phyloP scores from a whole-genome alignment of 2,888 invertebrate genomes.

The Pediacus dermestoides region DNA sequence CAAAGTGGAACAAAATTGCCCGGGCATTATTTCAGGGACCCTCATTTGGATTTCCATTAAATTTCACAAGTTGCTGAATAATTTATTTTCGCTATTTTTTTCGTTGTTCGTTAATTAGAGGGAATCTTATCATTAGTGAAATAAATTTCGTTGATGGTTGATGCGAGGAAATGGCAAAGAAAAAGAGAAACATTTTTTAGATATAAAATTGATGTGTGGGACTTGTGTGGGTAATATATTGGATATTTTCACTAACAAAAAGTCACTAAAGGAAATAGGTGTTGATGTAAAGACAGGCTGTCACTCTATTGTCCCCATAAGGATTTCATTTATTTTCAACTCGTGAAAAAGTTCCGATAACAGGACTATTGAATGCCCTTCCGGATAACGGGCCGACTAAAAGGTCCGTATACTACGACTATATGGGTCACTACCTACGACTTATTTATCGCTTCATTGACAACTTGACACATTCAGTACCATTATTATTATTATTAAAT shows the following conservation, averaged over 20 bases:
- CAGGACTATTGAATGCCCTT: slow-evolving; percentile 36
- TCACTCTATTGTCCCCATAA: slow-evolving; percentile 37
- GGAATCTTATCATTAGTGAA: too few relatives aligned
- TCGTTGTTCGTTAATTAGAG: slow-evolving; percentile 1
- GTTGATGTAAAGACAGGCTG: slow-evolving; percentile 32
- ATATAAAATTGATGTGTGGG: slow-evolving; percentile 18
- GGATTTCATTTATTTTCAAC: slow-evolving; percentile 40
- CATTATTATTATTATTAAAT: slow-evolving; percentile 1
- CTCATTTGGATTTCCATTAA: too few relatives aligned
- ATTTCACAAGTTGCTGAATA: too few relatives aligned
- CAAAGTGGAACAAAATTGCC: too few relatives aligned
- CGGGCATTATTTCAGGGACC: too few relatives aligned
- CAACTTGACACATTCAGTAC: slow-evolving; percentile 11
- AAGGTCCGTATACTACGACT: slow-evolving; percentile 27
- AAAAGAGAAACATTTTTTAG: slow-evolving; percentile 1
- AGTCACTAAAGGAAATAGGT: slow-evolving; percentile 21
- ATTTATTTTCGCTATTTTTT: too few relatives aligned
- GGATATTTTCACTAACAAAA: slow-evolving; percentile 22
- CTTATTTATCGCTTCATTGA: slow-evolving; percentile 33
- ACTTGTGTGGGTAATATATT: slow-evolving; percentile 22
- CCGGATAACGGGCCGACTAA: slow-evolving; percentile 25
- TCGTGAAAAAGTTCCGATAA: slow-evolving; percentile 37
- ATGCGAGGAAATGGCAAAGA: neutral
- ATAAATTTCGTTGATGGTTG: slow-evolving; percentile 3
- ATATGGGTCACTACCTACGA: slow-evolving; percentile 32